Base-by-base conservation (phyloP, 2,797 vertebrate species). In the Hipposideros larvatus region DNA sequence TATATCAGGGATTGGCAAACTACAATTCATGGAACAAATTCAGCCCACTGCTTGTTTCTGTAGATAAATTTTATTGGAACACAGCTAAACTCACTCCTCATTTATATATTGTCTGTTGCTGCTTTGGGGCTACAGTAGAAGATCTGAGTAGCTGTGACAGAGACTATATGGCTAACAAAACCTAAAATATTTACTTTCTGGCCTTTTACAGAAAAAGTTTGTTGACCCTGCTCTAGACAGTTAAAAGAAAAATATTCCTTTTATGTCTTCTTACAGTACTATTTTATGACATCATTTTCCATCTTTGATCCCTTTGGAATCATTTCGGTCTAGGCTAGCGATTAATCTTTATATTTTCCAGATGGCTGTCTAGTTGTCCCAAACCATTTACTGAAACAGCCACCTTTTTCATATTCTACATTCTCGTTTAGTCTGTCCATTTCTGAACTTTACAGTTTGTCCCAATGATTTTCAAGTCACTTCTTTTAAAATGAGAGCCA, bases 401-500 rank as follows among this genome's bases (percentile, higher is more conserved):
- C 5, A 84, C 19, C 18, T 77, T 96, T 93, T 80, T 84, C 59
- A 73, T 84, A 65, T 51, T 73, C 48, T 92, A 68, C 7, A 68
- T 87, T 87, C n/a, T 22, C 13, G 91, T 89, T 74, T 70, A 83
- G 34, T 96, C 66, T 92, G 34, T 77, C 77, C 48, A 85, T 91
- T 90, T 92, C 87, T 96, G 84, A 34, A 92, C 28, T 94, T 96
- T 77, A 43, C 88, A 46, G 48, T 70, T 66, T 86, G 14, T 79
- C 77, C 21, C 28, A 96, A 2, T 85, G 51, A 96, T 88, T 94
- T 93, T 43, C 28, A 78, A 53, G 63, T 53, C 31, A 87, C 53
- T 86, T 96, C 37, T 94, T 84, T 92, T 80, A 90, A 90, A 96
- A 85, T 55, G 41, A 94, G 26, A 94, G 43, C 13, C 53, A 75